phyloP scores from a whole-genome alignment of 2,888 invertebrate species.

The Ischnus inquisitorius region DNA sequence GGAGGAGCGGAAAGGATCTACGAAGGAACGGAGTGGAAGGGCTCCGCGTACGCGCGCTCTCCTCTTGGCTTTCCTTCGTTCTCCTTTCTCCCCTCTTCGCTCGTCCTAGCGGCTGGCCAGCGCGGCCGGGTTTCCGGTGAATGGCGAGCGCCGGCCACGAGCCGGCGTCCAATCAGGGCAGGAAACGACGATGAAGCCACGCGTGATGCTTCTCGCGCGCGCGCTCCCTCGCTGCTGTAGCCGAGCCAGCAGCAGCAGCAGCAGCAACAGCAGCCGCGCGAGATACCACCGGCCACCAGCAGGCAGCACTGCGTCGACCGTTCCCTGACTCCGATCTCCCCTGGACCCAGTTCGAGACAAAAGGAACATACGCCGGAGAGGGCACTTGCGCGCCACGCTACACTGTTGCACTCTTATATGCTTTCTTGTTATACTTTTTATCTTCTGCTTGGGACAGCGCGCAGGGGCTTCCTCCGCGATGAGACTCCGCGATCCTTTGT shows the following conservation, averaged over 20 bases:
- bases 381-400: background rate
- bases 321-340: conserved; percentile 8
- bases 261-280: conserved; percentile 28
- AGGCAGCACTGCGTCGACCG: conserved; percentile 40
- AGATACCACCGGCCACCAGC: conserved; percentile 58
- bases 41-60: conserved; percentile 58
- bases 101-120: conserved; percentile 66
- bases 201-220: conserved; percentile 77
- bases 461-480: conserved; percentile 18
- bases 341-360: background rate
- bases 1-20: conserved; percentile 48
- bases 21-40: conserved; percentile 48
- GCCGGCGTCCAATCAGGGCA: conserved; percentile 85
- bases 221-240: conserved; percentile 39
- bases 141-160: conserved; percentile 84
- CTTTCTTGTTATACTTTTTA: conserved; percentile 55
- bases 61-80: conserved; percentile 48
- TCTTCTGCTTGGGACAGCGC: conserved; percentile 24
- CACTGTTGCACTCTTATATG: conserved; percentile 1
- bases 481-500: conserved; percentile 59
- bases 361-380: conserved; percentile 13
- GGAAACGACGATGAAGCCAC: conserved; percentile 83
- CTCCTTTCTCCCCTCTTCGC: conserved; percentile 10
- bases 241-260: conserved; percentile 56
- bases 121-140: conserved; percentile 80